Evolutionary conservation across 2,113 vertebrate species (phyloP).

Genomic region (Thalassarche chlororhynchos): DNA sequence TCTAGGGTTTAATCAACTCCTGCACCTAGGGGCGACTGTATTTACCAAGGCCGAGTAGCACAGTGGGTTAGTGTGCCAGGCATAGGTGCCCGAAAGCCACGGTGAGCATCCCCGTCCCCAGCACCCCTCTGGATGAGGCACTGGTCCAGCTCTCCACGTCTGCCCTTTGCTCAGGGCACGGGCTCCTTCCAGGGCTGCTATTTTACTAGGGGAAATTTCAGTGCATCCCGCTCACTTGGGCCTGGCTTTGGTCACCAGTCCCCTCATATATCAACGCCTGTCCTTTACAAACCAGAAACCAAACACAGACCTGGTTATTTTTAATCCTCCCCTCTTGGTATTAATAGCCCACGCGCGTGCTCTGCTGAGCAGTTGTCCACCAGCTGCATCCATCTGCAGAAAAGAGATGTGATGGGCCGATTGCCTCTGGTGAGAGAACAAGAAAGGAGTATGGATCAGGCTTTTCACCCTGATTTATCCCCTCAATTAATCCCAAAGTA

Average conservation of each 20-base stretch:
- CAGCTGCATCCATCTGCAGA: not conserved
- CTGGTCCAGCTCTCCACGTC: not conserved
- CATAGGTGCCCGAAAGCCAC: not conserved
- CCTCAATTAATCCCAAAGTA: not conserved
- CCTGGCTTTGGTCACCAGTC: not conserved
- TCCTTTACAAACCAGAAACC: not conserved
- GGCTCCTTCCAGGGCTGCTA: not conserved
- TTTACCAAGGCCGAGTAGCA: not conserved
- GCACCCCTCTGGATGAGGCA: too few relatives aligned
- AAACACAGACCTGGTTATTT: not conserved
- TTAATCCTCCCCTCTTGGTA: not conserved
- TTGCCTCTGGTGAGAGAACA: not conserved
- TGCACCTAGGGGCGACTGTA: fast-evolving
- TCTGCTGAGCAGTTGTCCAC: not conserved
- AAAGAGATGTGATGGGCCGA: not conserved
- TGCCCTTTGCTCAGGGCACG: fast-evolving
- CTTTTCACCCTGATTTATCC: not conserved
- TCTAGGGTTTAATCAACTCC: not conserved
- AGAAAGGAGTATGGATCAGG: not conserved
- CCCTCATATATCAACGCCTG: not conserved
- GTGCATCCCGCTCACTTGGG: fast-evolving
- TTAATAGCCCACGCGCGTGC: not conserved
- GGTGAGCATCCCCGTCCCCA: not conserved
- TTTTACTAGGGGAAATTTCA: not conserved
- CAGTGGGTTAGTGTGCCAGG: not conserved